Evolutionary conservation across 2,888 invertebrate species (phyloP), one percentile per base, ranked within the genome.

Genomic region (Dryococelus australis): DNA sequence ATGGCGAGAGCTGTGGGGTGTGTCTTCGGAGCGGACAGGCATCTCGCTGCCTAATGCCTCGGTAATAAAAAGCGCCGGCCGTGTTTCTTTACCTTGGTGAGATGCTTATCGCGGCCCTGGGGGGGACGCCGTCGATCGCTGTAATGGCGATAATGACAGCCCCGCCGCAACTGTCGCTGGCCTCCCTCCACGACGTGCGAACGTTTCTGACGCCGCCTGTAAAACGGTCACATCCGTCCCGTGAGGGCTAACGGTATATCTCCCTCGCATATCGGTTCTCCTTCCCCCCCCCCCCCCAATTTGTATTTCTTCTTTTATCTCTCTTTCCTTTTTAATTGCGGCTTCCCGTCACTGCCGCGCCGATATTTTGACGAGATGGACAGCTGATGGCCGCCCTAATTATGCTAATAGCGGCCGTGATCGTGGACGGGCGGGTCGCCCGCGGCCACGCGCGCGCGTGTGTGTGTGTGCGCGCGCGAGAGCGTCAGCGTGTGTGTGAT

Each of bases 341-440:
- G 65, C 20, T n/a, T 65, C n/a, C n/a, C 65, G 24, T 65, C 65
- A 24, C 6, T 9, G 8, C 24, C 10, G 47, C 16, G 12, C 47
- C 12, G 8, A 10, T 10, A 8, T 65, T 20, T n/a, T 8, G 65
- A 65, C 65, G 65, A 65, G 65, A 65, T 65, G 65, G 65, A 65
- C 65, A 65, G 65, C 65, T 65, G 65, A 65, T 65, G 65, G 65
- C 65, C 65, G 65, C 24, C 65, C n/a, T 65, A 65, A 65, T 65
- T 65, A 65, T 65, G 65, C n/a, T 65, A 65, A 65, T 65, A 65
- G 65, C 65, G 65, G 20, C n/a, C 6, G 3, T 24, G 65, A 2
- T 16, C 47, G 16, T 16, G 47, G 47, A 47, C 47, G 16, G 16
- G 12, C 1, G 47, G 47, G 12, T 47, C 47, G 47, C 47, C 47